Percentiles rank a stretch among this genome's conserved stretches.
Evolutionary conservation across 2,113 vertebrate species (phyloP).

Genomic region (Haplochromis vanheusdeni): DNA sequence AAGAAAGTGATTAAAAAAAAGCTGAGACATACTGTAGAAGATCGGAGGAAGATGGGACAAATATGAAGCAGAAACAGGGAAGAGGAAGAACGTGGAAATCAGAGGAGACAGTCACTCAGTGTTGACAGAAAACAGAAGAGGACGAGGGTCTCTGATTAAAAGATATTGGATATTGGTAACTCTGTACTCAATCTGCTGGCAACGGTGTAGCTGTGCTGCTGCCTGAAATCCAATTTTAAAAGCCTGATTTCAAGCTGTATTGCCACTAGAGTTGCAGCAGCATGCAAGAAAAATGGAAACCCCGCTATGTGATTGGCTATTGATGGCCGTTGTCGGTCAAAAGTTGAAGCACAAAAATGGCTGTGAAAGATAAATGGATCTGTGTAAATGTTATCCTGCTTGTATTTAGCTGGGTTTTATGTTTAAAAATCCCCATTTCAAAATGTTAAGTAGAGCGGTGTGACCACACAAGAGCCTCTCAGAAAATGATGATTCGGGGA

Average conservation of each 20-base stretch:
- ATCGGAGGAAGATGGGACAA: not conserved
- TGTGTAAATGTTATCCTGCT: not conserved
- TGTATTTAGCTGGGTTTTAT: not conserved
- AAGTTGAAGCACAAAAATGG: not conserved
- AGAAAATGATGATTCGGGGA: not conserved
- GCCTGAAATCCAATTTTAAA: slow-evolving; percentile 56
- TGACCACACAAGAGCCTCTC: slow-evolving; percentile 17
- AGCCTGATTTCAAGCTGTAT: slow-evolving; percentile 19
- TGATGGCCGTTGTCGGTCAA: not conserved
- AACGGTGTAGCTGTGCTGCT: not conserved
- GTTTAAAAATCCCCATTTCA: not conserved
- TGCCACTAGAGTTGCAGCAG: not conserved
- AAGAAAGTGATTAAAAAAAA: not conserved
- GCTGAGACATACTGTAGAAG: not conserved
- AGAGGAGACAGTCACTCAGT: slow-evolving; percentile 19
- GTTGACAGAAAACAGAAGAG: slow-evolving; percentile 51
- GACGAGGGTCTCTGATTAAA: slow-evolving; percentile 49
- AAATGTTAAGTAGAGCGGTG: not conserved
- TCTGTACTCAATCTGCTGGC: slow-evolving; percentile 35
- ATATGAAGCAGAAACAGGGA: not conserved
- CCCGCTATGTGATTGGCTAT: not conserved
- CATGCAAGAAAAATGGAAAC: not conserved
- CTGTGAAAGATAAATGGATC: not conserved
- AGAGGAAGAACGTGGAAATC: not conserved
- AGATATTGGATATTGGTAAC: slow-evolving; percentile 59